Evolutionary conservation across 2,797 vertebrate species (phyloP).

Genomic region (Darevskia nairensis): DNA sequence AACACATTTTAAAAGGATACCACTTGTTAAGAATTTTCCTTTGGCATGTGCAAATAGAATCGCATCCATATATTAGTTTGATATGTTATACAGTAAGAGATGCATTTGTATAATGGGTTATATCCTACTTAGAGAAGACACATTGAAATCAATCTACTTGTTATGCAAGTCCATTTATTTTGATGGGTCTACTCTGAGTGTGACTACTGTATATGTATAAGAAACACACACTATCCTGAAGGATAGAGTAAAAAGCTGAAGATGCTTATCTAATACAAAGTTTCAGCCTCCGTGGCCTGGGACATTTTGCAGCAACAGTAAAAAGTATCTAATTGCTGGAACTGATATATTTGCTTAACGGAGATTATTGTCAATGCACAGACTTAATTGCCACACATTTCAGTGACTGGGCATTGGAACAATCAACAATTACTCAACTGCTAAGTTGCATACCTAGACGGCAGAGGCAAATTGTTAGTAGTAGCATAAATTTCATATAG

Average conservation of each 20-base stretch:
- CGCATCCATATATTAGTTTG: not conserved
- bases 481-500: not conserved
- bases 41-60: not conserved
- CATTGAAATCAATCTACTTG: not conserved
- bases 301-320: not conserved
- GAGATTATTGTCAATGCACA: slow-evolving; percentile 8
- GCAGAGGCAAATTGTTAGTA: not conserved
- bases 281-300: not conserved
- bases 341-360: not conserved
- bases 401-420: not conserved
- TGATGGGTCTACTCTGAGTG: too few species aligned
- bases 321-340: slow-evolving; percentile 6
- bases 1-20: not conserved
- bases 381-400: slow-evolving; percentile 29
- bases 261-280: not conserved
- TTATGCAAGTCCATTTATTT: too few species aligned
- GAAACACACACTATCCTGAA: not conserved
- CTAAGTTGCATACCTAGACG: not conserved
- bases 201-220: not conserved
- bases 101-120: not conserved
- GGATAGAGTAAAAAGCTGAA: not conserved
- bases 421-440: not conserved
- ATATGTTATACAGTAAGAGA: not conserved
- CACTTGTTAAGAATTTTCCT: not conserved
- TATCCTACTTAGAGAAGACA: not conserved